These are phyloP conservation scores for Colistium nudipinnis DNA, from an alignment of 2,113 vertebrate species.

Conservation along the genomic window DNA sequence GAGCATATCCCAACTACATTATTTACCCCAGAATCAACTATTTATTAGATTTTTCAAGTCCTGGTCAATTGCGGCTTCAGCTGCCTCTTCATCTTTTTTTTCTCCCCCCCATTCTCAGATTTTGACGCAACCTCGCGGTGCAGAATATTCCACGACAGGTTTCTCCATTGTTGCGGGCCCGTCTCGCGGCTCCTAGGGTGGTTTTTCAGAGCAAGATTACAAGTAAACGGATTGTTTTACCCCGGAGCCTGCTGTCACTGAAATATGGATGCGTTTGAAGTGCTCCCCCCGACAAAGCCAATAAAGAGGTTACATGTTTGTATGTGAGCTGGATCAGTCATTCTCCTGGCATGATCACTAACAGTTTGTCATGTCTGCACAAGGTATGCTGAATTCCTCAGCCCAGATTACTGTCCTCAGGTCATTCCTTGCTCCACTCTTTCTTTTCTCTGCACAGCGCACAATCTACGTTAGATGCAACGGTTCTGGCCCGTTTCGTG, in stretches of 20 bases:
- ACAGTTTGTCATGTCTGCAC: constrained; percentile 45
- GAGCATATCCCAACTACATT: not conserved
- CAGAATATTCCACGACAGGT: constrained; percentile 38
- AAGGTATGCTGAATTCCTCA: constrained; percentile 60
- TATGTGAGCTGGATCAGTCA: constrained; percentile 65
- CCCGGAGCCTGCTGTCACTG: constrained; percentile 71
- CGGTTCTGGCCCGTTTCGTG: constrained; percentile 12
- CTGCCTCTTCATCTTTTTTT: constrained; percentile 1
- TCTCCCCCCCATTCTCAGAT: constrained; percentile 2
- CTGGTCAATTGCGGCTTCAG: constrained; percentile 44
- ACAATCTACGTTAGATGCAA: constrained; percentile 6
- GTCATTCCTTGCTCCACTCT: constrained; percentile 43
- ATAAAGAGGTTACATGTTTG: constrained; percentile 51
- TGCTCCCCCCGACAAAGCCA: constrained; percentile 38
- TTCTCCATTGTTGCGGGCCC: constrained; percentile 24
- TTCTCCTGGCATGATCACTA: constrained; percentile 49
- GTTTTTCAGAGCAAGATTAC: constrained; percentile 67
- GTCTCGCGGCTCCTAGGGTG: constrained; percentile 23
- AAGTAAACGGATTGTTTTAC: constrained; percentile 71
- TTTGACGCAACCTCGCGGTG: constrained; percentile 13
- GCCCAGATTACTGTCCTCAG: constrained; percentile 52
- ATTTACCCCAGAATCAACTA: constrained; percentile 13
- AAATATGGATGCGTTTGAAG: constrained; percentile 78
- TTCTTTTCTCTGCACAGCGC: constrained; percentile 14
- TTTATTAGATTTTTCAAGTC: constrained; percentile 40